Conservation (phyloP, 1,140 invertebrate species). For the Arion vulgaris region DNA sequence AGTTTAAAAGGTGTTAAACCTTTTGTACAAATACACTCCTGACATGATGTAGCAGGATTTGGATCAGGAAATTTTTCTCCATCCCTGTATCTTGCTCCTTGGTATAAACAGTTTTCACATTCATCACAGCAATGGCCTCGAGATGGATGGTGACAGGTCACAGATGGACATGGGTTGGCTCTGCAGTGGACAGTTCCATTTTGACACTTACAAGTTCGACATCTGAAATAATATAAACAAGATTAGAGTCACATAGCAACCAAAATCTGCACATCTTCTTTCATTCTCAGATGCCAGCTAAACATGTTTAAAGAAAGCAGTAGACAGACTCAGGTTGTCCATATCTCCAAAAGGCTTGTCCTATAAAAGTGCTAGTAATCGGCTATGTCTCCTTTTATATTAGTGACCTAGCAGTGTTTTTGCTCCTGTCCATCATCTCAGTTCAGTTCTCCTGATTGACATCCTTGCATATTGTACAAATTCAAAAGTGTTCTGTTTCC, state of each 20-base stretch:
- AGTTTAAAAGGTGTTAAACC: constrained; percentile 24
- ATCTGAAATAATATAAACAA: constrained; percentile 43
- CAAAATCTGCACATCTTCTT: neutral
- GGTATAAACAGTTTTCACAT: constrained; percentile 57
- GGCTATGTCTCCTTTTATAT: too few relatives aligned
- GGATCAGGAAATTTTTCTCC: constrained; percentile 41
- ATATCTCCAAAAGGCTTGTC: too few relatives aligned
- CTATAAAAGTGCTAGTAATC: too few relatives aligned
- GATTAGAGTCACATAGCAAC: neutral
- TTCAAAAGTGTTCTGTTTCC: too few relatives aligned
- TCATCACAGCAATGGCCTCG: constrained; percentile 55
- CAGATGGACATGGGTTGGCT: constrained; percentile 38
- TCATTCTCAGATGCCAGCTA: neutral
- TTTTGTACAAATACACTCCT: constrained; percentile 51
- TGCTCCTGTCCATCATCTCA: too few relatives aligned
- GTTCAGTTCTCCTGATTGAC: too few relatives aligned
- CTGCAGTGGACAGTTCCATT: constrained; percentile 48
- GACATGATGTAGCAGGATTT: constrained; percentile 44
- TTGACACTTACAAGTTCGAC: constrained; percentile 48
- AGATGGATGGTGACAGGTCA: constrained; percentile 52
- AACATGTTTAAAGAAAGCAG: too few relatives aligned
- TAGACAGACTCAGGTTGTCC: too few relatives aligned
- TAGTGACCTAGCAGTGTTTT: too few relatives aligned
- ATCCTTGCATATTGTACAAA: too few relatives aligned
- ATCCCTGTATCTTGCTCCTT: constrained; percentile 45